phyloP scores from a whole-genome alignment of 1,140 invertebrate species.

The Lanistes nyassanus region DNA sequence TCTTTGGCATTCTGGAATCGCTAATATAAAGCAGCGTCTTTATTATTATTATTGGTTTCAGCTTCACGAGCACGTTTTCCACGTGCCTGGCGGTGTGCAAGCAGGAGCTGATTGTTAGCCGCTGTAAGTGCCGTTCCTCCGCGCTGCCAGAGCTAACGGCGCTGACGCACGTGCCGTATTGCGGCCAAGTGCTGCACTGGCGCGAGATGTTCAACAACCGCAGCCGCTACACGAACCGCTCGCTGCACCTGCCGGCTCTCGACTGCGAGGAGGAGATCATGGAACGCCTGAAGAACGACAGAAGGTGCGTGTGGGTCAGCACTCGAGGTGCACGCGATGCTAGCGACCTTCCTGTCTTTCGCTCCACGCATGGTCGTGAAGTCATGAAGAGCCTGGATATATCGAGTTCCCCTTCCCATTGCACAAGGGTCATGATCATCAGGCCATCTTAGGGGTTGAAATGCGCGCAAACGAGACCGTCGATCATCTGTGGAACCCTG shows the following conservation, averaged over 20 bases:
- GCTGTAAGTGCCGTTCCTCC: conserved; percentile 53
- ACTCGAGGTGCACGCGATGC: too few relatives aligned
- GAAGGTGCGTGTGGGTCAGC: conserved; percentile 21
- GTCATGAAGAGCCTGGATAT: too few relatives aligned
- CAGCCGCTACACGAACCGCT: not conserved
- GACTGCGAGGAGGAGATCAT: conserved; percentile 54
- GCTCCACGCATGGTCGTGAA: too few relatives aligned
- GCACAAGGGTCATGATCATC: too few relatives aligned
- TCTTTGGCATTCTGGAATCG: too few relatives aligned
- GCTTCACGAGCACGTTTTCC: conserved; percentile 51
- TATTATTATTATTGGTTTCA: not conserved
- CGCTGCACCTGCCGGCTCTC: conserved; percentile 32
- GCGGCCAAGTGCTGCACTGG: conserved; percentile 55
- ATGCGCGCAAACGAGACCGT: too few relatives aligned
- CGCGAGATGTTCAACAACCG: conserved; percentile 27
- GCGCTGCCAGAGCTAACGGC: conserved; percentile 40
- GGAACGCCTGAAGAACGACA: conserved; percentile 51
- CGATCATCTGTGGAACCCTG: too few relatives aligned
- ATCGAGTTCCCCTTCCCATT: too few relatives aligned
- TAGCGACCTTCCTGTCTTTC: too few relatives aligned
- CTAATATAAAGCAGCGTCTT: too few relatives aligned
- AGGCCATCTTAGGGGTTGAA: too few relatives aligned
- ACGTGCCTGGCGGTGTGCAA: conserved; percentile 59
- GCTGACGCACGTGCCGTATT: conserved; percentile 46
- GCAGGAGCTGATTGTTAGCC: conserved; percentile 51